Evolutionary conservation across 2,797 vertebrate species (phyloP).

Genomic region (Cephalopachus bancanus): DNA sequence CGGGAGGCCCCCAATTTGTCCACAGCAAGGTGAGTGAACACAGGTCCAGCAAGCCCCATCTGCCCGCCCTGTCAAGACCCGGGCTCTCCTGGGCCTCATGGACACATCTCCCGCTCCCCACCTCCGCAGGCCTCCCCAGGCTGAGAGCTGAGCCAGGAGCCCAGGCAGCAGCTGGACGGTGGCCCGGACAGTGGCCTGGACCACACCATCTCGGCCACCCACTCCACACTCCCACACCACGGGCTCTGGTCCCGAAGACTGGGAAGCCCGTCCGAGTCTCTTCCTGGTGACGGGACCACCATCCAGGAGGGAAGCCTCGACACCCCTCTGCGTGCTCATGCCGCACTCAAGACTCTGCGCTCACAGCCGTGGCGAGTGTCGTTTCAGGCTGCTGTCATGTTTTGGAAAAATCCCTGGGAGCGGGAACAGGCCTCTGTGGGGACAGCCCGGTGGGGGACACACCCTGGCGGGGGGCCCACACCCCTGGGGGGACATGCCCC

Average conservation of each 20-base stretch:
- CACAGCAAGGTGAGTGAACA: background rate
- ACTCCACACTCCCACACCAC: background rate
- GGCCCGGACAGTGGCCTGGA: background rate
- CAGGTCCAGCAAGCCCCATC: background rate
- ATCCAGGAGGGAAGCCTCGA: no score
- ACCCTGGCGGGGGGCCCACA: no score
- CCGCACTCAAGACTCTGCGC: no score
- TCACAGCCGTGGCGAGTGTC: background rate
- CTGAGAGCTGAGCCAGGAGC: background rate
- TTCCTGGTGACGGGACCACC: background rate
- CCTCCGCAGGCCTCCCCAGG: background rate
- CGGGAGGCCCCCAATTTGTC: background rate
- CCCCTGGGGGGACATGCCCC: no score
- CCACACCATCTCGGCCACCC: background rate
- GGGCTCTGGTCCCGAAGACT: background rate
- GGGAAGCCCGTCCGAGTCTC: background rate
- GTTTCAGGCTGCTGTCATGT: accelerated
- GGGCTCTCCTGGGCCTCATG: background rate
- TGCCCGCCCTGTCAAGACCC: background rate
- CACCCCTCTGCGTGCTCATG: no score
- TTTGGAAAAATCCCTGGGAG: background rate
- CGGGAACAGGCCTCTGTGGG: no score
- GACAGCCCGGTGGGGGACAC: no score
- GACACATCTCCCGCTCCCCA: background rate
- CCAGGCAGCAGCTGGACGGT: background rate